A percentile compares a stretch with the other conserved stretches of the same genome.
These are phyloP conservation scores for Jordanella pulchra DNA, from an alignment of 2,797 vertebrate genomes.

Conservation along the genomic window DNA sequence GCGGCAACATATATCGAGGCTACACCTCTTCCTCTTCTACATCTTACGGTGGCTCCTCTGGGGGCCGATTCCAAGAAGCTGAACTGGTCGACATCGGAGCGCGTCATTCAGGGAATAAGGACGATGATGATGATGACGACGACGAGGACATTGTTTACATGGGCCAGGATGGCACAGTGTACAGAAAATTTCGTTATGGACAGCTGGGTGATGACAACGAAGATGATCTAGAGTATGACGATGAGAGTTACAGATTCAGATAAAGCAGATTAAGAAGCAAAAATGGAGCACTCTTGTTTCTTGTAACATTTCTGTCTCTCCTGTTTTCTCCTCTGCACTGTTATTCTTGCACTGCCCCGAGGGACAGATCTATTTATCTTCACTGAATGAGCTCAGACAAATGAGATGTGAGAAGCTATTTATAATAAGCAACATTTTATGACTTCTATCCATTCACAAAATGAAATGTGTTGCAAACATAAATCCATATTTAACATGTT, in stretches of 20 bases:
- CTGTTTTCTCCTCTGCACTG: conserved; percentile 24
- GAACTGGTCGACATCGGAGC: conserved; percentile 86
- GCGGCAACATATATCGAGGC: conserved; percentile 55
- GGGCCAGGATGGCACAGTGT: conserved; percentile 93
- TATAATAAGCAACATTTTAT: conserved; percentile 44
- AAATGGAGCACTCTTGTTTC: neutral
- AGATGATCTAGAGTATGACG: conserved; percentile 92
- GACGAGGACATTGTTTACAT: conserved; percentile 97
- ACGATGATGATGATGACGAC: conserved; percentile 69
- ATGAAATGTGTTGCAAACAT: conserved; percentile 38
- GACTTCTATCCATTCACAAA: conserved; percentile 42
- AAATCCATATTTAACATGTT: conserved; percentile 17
- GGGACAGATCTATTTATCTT: conserved; percentile 53
- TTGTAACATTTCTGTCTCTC: conserved; percentile 9
- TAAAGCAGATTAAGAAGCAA: conserved; percentile 55
- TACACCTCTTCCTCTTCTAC: conserved; percentile 62
- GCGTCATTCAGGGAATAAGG: conserved; percentile 54
- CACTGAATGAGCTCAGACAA: conserved; percentile 49
- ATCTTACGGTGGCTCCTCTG: conserved; percentile 62
- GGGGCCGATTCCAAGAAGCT: conserved; percentile 75
- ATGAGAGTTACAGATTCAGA: conserved; percentile 91
- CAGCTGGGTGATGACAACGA: conserved; percentile 87
- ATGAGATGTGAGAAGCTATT: conserved; percentile 56
- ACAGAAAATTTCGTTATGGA: conserved; percentile 92
- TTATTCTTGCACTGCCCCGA: conserved; percentile 41